Conservation (phyloP, 1,140 invertebrate genomes). For the Scaptomyza graminum region DNA sequence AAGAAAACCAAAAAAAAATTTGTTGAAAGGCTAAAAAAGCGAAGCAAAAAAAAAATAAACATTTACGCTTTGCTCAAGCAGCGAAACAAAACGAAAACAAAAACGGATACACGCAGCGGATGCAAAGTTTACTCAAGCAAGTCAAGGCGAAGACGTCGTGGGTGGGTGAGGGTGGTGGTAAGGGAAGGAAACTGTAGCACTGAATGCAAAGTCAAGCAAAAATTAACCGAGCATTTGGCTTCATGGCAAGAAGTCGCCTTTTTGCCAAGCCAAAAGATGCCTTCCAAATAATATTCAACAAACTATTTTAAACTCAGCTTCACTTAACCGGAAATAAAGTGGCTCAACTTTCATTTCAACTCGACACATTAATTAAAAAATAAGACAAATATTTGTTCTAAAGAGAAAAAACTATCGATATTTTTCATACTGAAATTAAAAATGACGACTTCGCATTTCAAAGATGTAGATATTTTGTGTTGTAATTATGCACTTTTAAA, state of each 20-base stretch:
- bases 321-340: neutral
- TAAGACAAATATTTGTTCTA: no score
- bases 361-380: neutral
- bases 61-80: conserved; percentile 67
- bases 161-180: neutral
- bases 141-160: neutral
- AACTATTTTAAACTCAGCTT: neutral
- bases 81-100: conserved; percentile 67
- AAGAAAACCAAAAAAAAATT: conserved; percentile 17
- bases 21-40: conserved; percentile 63
- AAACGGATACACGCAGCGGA: conserved; percentile 75
- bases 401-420: no score
- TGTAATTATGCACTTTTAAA: conserved; percentile 41
- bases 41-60: conserved; percentile 35
- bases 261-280: conserved; percentile 14
- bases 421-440: no score
- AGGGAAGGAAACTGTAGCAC: conserved; percentile 23
- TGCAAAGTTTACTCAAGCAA: conserved; percentile 76
- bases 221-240: conserved; percentile 58
- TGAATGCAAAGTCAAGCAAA: conserved; percentile 53
- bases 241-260: neutral
- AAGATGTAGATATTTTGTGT: neutral
- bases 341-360: neutral
- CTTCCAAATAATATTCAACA: conserved; percentile 1
- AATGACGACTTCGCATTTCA: no score